These are phyloP conservation scores for Okapia johnstoni DNA, from an alignment of 2,113 vertebrate genomes.

Conservation along the genomic window DNA sequence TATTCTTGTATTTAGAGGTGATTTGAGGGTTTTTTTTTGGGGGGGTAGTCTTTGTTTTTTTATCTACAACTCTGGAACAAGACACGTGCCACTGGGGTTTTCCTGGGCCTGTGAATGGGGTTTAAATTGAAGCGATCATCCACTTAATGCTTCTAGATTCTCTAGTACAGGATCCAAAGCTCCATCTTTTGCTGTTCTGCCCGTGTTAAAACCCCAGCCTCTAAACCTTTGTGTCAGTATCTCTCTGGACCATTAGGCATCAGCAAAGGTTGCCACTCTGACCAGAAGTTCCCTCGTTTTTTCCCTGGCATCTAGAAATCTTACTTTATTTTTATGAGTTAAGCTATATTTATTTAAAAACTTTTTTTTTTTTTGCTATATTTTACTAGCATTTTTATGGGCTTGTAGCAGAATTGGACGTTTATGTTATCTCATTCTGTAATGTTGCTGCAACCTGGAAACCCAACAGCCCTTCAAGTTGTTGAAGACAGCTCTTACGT, in stretches of 20 bases:
- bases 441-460: not conserved
- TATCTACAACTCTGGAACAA: not conserved
- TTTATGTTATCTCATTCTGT: not conserved
- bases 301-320: not conserved
- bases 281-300: not conserved
- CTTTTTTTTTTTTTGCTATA: not conserved
- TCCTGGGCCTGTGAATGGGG: not conserved
- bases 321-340: slow-evolving; percentile 34
- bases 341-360: not conserved
- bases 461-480: not conserved
- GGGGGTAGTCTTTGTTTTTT: not conserved
- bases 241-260: not conserved
- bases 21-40: not conserved
- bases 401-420: not conserved
- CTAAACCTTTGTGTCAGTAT: not conserved
- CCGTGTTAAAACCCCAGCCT: not conserved
- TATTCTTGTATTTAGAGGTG: not conserved
- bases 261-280: not conserved
- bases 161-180: not conserved
- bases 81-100: not conserved
- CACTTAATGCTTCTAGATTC: not conserved
- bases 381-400: not conserved
- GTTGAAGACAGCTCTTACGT: not conserved
- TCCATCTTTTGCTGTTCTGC: not conserved
- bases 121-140: not conserved